These are phyloP conservation scores for Apantesis nais DNA, from an alignment of 2,888 invertebrate species.

Conservation along the genomic window DNA sequence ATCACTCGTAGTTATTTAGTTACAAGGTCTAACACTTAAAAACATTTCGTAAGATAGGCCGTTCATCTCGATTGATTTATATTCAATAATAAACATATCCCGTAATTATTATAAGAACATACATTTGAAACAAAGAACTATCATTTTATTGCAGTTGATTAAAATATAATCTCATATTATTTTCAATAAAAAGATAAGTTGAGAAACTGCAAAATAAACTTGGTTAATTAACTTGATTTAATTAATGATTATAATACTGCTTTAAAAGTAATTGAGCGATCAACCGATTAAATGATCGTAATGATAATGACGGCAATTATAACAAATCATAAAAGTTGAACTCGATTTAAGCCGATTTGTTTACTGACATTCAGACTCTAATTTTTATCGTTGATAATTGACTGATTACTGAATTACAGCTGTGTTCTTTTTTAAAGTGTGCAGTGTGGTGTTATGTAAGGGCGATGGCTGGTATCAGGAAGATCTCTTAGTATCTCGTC, in stretches of 20 bases:
- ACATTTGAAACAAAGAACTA: not conserved
- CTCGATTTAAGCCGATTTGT: conserved; percentile 13
- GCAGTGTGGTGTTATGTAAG: conserved; percentile 37
- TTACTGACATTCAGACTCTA: conserved; percentile 14
- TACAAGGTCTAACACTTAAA: conserved; percentile 6
- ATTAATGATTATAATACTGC: conserved; percentile 20
- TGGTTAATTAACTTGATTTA: conserved; percentile 19
- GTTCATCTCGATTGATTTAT: conserved; percentile 27
- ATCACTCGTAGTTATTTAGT: not conserved
- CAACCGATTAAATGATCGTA: conserved; percentile 12
- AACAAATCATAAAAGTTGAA: conserved; percentile 14
- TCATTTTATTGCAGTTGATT: not conserved
- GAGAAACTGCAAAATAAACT: conserved; percentile 8
- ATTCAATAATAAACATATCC: conserved; percentile 33
- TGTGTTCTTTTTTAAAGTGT: conserved; percentile 25
- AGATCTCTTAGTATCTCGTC: conserved; percentile 45
- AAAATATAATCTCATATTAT: not conserved
- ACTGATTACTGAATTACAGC: conserved; percentile 22
- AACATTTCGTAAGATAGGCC: conserved; percentile 8
- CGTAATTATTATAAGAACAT: conserved; percentile 11
- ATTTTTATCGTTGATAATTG: conserved; percentile 24
- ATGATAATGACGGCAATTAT: conserved; percentile 16
- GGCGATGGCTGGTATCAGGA: conserved; percentile 42
- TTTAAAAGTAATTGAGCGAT: conserved; percentile 12
- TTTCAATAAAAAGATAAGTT: not conserved